Base-by-base conservation (phyloP, 2,888 invertebrate species). In the Druceiella hillmani region DNA sequence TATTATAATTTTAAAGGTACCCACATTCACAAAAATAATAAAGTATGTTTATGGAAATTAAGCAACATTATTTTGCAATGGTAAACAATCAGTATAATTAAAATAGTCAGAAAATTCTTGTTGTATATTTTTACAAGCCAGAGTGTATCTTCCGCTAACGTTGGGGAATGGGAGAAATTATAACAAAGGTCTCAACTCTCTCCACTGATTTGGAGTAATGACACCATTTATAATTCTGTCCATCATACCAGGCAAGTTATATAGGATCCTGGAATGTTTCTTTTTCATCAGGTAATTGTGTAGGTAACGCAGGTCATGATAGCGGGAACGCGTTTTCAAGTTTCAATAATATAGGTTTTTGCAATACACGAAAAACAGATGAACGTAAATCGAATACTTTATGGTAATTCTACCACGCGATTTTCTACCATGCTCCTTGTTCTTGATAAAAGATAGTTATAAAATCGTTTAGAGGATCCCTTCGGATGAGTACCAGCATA, bases 171-270 rank as follows among this genome's bases (percentile, higher is more conserved):
- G 40, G 41, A 43, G 34, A 41, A 41, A 44, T 44, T n/a, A n/a
- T n/a, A 36, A 38, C 38, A 38, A 44, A 45, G 40, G 40, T 37
- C 33, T 40, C 42, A 45, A 4, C 40, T 42, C 41, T 44, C 44
- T 44, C 44, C 44, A 44, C 44, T 44, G 44, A 34, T 39, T 41
- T 44, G 44, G 44, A 44, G 36, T 44, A 9, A 44, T 39, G 36
- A 41, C 44, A 36, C 37, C 44, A 33, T 44, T 39, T 44, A 39
- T 36, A 44, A 44, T 41, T 41, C 41, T 41, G 44, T 44, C 44
- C 41, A 44, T 42, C 46, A 40, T 46, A 33, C 40, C 22, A 40
- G 36, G 31, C n/a, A n/a, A n/a, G n/a, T n/a, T n/a, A n/a, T n/a
- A n/a, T n/a, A n/a, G n/a, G n/a, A n/a, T n/a, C n/a, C n/a, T n/a